Conservation (phyloP, 2,797 vertebrate species). For the Lerista edwardsae region DNA sequence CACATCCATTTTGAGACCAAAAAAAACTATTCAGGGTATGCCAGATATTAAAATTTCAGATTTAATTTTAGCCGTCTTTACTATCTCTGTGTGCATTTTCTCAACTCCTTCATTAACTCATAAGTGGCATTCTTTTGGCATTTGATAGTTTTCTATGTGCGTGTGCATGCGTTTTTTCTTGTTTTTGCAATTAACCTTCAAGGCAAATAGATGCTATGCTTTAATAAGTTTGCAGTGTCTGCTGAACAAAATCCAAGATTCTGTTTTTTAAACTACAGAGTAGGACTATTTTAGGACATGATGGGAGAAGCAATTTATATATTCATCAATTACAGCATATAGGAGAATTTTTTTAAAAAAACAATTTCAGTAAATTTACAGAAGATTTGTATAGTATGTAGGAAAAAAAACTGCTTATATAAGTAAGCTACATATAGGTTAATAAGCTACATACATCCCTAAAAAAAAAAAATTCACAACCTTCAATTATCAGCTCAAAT, state of each 20-base stretch:
- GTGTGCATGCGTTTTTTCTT: neutral
- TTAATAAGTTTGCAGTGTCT: slow-evolving; percentile 17
- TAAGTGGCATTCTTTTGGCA: slow-evolving; percentile 1
- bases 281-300: slow-evolving; percentile 3
- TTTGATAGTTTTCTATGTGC: neutral
- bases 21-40: neutral
- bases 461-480: slow-evolving; percentile 21
- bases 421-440: neutral
- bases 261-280: neutral
- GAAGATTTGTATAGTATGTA: neutral
- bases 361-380: neutral
- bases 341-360: neutral
- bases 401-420: neutral
- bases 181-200: neutral
- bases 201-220: slow-evolving; percentile 11
- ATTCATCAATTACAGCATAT: neutral
- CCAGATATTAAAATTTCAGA: neutral
- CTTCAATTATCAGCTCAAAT: slow-evolving; percentile 4
- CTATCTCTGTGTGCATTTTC: neutral
- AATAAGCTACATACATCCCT: slow-evolving; percentile 3
- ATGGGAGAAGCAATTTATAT: slow-evolving; percentile 7
- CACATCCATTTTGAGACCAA: neutral
- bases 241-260: slow-evolving; percentile 1
- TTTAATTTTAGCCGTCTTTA: neutral
- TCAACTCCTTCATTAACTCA: neutral